Evolutionary conservation across 1,140 invertebrate species (phyloP).

Genomic region (Radopholus similis): DNA sequence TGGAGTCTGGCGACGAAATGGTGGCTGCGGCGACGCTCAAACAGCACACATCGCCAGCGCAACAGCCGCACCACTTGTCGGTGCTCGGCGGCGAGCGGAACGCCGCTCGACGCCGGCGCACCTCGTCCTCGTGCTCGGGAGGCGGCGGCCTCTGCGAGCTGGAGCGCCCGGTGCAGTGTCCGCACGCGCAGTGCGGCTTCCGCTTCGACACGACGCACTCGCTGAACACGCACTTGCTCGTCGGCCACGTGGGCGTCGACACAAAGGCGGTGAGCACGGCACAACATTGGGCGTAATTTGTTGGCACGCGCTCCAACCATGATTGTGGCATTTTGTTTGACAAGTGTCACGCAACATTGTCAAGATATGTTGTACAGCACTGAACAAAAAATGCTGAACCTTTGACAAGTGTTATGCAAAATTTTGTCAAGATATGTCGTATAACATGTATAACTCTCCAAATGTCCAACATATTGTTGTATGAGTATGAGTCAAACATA

Average conservation of each 20-base stretch:
- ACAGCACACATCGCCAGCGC: too few species aligned
- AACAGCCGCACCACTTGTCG: too few species aligned
- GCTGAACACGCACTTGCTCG: constrained; percentile 33
- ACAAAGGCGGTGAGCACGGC: constrained; percentile 24
- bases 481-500: too few species aligned
- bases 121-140: constrained; percentile 1
- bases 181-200: constrained; percentile 36
- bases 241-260: constrained; percentile 15
- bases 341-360: too few species aligned
- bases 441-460: too few species aligned
- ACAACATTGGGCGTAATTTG: too few species aligned
- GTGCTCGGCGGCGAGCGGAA: background rate
- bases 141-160: background rate
- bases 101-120: background rate
- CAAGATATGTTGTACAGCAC: background rate
- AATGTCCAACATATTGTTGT: too few species aligned
- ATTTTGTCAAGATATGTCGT: background rate
- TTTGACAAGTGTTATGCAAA: too few species aligned
- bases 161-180: constrained; percentile 23
- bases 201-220: constrained; percentile 20
- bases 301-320: too few species aligned
- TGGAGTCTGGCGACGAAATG: background rate
- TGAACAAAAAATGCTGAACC: constrained; percentile 3
- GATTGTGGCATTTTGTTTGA: too few species aligned
- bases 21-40: background rate